Evolutionary conservation across 1,140 invertebrate species (phyloP).

Genomic region (Euborellia annulipes): DNA sequence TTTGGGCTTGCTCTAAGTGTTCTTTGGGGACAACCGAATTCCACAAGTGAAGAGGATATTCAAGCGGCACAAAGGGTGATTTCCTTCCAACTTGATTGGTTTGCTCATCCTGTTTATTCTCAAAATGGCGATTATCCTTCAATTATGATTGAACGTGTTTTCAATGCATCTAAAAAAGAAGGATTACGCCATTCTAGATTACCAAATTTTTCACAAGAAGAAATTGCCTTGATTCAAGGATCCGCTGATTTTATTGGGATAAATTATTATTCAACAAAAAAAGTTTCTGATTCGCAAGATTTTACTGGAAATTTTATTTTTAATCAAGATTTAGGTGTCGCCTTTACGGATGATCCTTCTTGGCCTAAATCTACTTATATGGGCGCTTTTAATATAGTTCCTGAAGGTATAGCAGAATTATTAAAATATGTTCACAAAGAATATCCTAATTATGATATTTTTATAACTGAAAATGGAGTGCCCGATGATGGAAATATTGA

Average conservation of each 20-base stretch:
- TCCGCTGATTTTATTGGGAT: neutral
- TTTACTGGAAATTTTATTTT: too few species aligned
- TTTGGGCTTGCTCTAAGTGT: conserved; percentile 31
- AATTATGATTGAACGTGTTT: conserved; percentile 28
- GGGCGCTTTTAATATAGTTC: conserved; percentile 14
- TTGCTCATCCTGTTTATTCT: conserved; percentile 31
- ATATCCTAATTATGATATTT: conserved; percentile 26
- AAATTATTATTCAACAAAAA: neutral
- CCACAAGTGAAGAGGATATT: conserved; percentile 6
- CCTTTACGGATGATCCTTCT: neutral
- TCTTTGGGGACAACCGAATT: conserved; percentile 14
- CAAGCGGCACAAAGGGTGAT: conserved; percentile 17
- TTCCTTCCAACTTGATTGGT: conserved; percentile 29
- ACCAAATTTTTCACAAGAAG: conserved; percentile 29
- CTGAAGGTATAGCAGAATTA: conserved; percentile 26
- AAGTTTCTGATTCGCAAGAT: too few species aligned
- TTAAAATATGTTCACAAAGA: conserved; percentile 27
- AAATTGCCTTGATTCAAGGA: conserved; percentile 29
- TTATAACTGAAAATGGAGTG: conserved; percentile 32
- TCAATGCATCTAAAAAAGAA: conserved; percentile 26
- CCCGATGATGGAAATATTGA: conserved; percentile 26
- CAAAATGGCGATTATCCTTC: conserved; percentile 35
- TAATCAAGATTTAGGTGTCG: neutral
- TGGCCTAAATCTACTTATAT: conserved; percentile 5
- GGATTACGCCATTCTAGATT: conserved; percentile 30